phyloP scores from a whole-genome alignment of 2,113 vertebrate genomes.

The Candoia aspera region DNA sequence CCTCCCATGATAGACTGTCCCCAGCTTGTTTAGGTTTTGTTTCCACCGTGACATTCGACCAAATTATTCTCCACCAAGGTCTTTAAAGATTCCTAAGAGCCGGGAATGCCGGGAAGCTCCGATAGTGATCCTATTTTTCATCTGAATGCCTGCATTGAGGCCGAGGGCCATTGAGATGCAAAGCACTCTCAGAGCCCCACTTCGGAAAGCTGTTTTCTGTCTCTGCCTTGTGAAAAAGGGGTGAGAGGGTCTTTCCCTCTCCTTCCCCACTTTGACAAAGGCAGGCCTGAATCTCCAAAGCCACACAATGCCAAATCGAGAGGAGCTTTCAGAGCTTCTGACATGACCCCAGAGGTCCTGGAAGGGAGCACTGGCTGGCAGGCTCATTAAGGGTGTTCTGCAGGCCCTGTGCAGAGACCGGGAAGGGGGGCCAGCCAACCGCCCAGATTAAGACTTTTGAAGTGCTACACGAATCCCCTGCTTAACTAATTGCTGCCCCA shows the following conservation, averaged over 20 bases:
- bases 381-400: slow-evolving; percentile 72
- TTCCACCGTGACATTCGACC: slow-evolving; percentile 72
- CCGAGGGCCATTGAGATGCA: slow-evolving; percentile 84
- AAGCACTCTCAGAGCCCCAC: slow-evolving; percentile 67
- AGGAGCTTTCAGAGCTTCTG: slow-evolving; percentile 71
- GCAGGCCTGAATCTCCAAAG: slow-evolving; percentile 67
- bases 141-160: slow-evolving; percentile 84
- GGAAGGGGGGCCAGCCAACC: slow-evolving; percentile 63
- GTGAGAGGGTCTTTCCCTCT: slow-evolving; percentile 52
- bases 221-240: slow-evolving; percentile 70
- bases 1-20: slow-evolving; percentile 68
- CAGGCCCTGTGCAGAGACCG: slow-evolving; percentile 68
- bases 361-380: slow-evolving; percentile 63
- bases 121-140: slow-evolving; percentile 85
- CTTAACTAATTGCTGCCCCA: slow-evolving; percentile 81
- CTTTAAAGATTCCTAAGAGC: slow-evolving; percentile 77
- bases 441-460: slow-evolving; percentile 79
- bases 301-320: slow-evolving; percentile 76
- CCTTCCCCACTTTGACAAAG: neutral
- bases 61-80: slow-evolving; percentile 73
- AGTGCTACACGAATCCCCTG: slow-evolving; percentile 74
- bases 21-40: slow-evolving; percentile 72
- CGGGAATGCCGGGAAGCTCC: slow-evolving; percentile 77
- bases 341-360: slow-evolving; percentile 70
- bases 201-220: slow-evolving; percentile 76